Evolutionary conservation across 1,140 invertebrate species (phyloP).

Genomic region (Temnothorax curvispinosus): DNA sequence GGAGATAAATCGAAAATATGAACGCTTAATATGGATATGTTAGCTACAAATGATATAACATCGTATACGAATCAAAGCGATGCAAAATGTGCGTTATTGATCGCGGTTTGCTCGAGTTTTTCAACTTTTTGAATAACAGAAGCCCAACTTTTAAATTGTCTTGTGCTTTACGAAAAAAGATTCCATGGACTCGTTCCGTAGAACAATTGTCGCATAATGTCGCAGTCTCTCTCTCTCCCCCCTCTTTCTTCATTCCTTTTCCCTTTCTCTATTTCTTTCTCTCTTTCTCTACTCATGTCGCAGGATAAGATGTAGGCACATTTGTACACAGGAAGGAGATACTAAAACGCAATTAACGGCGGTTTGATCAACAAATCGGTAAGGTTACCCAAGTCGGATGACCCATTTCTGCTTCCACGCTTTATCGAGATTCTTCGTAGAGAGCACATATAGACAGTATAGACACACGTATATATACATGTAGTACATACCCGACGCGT

Average conservation of each 20-base stretch:
- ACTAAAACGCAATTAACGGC: constrained; percentile 9
- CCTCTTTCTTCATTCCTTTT: background rate
- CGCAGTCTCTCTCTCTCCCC: background rate
- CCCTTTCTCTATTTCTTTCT: background rate
- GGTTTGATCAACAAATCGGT: constrained; percentile 58
- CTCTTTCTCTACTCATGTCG: constrained; percentile 19
- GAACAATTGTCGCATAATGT: constrained; percentile 6
- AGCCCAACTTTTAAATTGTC: background rate
- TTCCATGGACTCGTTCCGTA: background rate
- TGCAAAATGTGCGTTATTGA: background rate
- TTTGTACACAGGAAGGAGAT: constrained; percentile 31
- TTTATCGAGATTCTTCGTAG: constrained; percentile 29
- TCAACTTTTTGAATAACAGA: background rate
- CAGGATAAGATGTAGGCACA: constrained; percentile 36
- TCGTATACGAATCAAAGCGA: background rate
- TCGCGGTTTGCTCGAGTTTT: background rate
- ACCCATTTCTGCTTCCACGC: constrained; percentile 42
- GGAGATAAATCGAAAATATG: background rate
- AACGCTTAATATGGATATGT: background rate
- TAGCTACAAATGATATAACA: background rate
- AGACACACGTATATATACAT: background rate
- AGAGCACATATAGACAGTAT: background rate
- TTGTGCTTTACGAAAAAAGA: background rate
- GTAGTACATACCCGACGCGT: background rate
- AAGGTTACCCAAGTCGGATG: constrained; percentile 50